These are phyloP conservation scores for Belonocnema kinseyi DNA, from an alignment of 1,140 invertebrate genomes.

Conservation along the genomic window DNA sequence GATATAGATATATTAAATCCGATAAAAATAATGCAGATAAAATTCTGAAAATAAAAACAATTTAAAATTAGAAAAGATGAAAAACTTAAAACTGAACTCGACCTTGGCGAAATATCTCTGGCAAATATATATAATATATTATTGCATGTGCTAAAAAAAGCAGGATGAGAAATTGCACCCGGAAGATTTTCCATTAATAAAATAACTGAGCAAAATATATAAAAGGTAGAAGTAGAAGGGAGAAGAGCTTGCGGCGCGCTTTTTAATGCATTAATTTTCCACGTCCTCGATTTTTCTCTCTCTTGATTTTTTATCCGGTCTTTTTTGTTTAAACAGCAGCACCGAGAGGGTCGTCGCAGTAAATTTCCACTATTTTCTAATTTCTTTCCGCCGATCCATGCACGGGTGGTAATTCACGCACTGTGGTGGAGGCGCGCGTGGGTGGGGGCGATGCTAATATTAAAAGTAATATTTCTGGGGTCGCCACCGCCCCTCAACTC, in stretches of 20 bases:
- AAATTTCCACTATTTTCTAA: constrained; percentile 53
- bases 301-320: constrained; percentile 21
- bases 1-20: too few relatives aligned
- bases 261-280: constrained; percentile 19
- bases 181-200: constrained; percentile 25
- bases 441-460: constrained; percentile 63
- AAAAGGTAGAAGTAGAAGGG: neutral
- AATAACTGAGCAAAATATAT: constrained; percentile 22
- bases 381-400: constrained; percentile 45
- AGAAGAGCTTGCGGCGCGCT: neutral
- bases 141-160: too few relatives aligned
- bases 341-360: constrained; percentile 41
- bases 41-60: too few relatives aligned
- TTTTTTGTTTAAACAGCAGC: constrained; percentile 27
- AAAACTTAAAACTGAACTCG: constrained; percentile 19
- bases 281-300: constrained; percentile 29
- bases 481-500: constrained; percentile 43
- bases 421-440: constrained; percentile 33
- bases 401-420: constrained; percentile 32
- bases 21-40: too few relatives aligned
- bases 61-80: too few relatives aligned
- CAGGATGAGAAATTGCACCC: constrained; percentile 25
- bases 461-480: constrained; percentile 69
- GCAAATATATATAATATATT: neutral
- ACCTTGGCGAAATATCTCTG: constrained; percentile 9